phyloP scores from a whole-genome alignment of 1,140 invertebrate species.

The Drosophila lini region DNA sequence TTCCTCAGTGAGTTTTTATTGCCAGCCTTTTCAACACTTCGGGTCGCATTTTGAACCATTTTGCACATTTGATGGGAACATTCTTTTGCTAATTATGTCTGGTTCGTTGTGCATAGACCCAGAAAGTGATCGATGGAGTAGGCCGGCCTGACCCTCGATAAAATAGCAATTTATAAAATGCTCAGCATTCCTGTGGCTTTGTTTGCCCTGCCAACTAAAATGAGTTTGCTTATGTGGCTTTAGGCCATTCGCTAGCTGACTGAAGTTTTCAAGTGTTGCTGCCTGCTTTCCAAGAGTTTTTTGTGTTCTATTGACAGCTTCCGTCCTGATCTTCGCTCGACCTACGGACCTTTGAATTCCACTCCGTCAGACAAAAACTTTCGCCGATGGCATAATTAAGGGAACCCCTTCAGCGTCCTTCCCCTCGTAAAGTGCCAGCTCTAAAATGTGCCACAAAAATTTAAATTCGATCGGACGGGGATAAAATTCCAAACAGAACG shows the following conservation, averaged over 20 bases:
- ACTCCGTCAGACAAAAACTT: background rate
- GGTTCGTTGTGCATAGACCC: conserved; percentile 63
- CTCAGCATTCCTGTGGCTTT: conserved; percentile 67
- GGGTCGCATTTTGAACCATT: conserved; percentile 43
- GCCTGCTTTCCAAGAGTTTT: background rate
- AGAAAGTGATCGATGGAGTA: background rate
- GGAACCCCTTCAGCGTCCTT: conserved; percentile 41
- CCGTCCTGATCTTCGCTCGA: conserved; percentile 10
- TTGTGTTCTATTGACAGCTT: conserved; percentile 2
- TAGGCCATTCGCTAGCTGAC: conserved; percentile 40
- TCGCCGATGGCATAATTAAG: conserved; percentile 53
- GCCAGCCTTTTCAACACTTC: conserved; percentile 42
- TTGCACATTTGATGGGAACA: conserved; percentile 79
- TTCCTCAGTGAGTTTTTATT: conserved; percentile 64
- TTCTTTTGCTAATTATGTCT: conserved; percentile 76
- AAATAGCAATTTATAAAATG: conserved; percentile 74
- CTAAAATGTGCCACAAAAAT: conserved; percentile 77
- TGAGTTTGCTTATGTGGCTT: conserved; percentile 22
- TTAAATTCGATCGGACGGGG: conserved; percentile 70
- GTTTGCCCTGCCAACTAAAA: conserved; percentile 40
- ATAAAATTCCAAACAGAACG: conserved; percentile 7
- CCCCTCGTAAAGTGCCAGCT: conserved; percentile 48
- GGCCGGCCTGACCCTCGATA: conserved; percentile 59
- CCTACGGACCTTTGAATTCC: background rate
- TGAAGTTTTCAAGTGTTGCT: conserved; percentile 48